phyloP scores from a whole-genome alignment of 2,797 vertebrate species.

The Pangasius djambal region DNA sequence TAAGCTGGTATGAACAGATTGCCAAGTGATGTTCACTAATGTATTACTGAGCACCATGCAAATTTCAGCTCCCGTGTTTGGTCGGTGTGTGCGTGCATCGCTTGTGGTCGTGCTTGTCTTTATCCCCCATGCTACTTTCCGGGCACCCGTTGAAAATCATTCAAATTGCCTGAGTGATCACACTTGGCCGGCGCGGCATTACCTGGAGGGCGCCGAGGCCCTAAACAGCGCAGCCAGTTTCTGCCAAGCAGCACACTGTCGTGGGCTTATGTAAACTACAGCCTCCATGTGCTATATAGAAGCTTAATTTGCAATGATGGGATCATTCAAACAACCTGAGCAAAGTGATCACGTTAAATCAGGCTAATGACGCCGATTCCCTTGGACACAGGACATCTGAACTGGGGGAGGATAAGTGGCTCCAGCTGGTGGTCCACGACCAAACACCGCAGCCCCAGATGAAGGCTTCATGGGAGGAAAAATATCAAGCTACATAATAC shows the following conservation, averaged over 20 bases:
- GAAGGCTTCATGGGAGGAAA: slow-evolving; percentile 79
- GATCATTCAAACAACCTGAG: slow-evolving; percentile 55
- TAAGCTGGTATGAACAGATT: slow-evolving; percentile 98
- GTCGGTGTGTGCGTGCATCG: slow-evolving; percentile 49
- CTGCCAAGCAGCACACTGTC: slow-evolving; percentile 44
- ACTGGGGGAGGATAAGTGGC: slow-evolving; percentile 77
- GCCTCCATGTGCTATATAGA: slow-evolving; percentile 29
- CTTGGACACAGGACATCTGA: slow-evolving; percentile 74
- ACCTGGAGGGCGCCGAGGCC: slow-evolving; percentile 50
- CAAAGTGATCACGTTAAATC: slow-evolving; percentile 47
- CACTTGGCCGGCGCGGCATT: slow-evolving; percentile 46
- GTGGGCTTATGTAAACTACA: slow-evolving; percentile 48
- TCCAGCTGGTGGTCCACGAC: slow-evolving; percentile 82
- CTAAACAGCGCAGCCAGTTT: slow-evolving; percentile 44
- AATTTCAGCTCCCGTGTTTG: slow-evolving; percentile 88
- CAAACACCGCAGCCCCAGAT: slow-evolving; percentile 75
- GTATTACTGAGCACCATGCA: slow-evolving; percentile 99
- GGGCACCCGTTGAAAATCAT: slow-evolving; percentile 52
- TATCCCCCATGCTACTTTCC: slow-evolving; percentile 50
- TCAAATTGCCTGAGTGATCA: slow-evolving; percentile 56
- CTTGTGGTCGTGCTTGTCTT: slow-evolving; percentile 49
- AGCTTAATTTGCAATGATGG: slow-evolving; percentile 45
- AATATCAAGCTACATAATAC: slow-evolving; percentile 80
- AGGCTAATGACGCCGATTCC: slow-evolving; percentile 59
- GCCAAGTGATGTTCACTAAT: slow-evolving; percentile 99